Conservation (phyloP, 2,888 invertebrate species). For the Trachelus tabidus region DNA sequence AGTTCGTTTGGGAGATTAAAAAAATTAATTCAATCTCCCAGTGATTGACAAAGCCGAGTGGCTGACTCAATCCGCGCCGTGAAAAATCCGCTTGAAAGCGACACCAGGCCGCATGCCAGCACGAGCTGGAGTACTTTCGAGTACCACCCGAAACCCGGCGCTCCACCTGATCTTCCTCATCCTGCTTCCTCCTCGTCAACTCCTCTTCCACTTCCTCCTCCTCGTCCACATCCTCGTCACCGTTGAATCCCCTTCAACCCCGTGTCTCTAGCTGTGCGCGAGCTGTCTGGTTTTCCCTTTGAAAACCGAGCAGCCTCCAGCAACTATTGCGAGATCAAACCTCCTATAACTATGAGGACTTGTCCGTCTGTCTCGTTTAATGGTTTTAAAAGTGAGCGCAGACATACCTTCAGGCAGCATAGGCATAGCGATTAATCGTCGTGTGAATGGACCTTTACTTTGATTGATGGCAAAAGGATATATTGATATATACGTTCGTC, state of each 20-base stretch:
- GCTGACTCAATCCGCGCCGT: constrained; percentile 41
- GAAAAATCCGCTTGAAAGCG: constrained; percentile 34
- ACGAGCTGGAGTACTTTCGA: constrained; percentile 25
- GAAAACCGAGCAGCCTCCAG: constrained; percentile 10
- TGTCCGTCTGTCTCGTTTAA: constrained; percentile 21
- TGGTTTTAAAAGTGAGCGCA: constrained; percentile 24
- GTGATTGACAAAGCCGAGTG: constrained; percentile 45
- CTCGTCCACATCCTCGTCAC: background rate
- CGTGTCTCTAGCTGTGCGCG: constrained; percentile 4
- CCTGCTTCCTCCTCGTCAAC: background rate
- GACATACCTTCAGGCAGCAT: background rate
- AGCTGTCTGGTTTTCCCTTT: constrained; percentile 11
- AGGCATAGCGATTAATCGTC: background rate
- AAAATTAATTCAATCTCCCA: constrained; percentile 47
- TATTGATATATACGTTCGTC: background rate
- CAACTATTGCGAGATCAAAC: constrained; percentile 11
- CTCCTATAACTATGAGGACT: constrained; percentile 26
- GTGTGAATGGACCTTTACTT: background rate
- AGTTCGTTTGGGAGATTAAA: background rate
- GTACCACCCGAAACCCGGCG: constrained; percentile 28
- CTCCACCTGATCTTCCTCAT: background rate
- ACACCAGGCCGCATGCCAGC: constrained; percentile 27
- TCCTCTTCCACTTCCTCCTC: background rate
- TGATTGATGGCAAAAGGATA: background rate
- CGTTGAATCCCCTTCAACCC: background rate